Conservation (phyloP, 2,797 vertebrate genomes). For the Diceros bicornis region DNA sequence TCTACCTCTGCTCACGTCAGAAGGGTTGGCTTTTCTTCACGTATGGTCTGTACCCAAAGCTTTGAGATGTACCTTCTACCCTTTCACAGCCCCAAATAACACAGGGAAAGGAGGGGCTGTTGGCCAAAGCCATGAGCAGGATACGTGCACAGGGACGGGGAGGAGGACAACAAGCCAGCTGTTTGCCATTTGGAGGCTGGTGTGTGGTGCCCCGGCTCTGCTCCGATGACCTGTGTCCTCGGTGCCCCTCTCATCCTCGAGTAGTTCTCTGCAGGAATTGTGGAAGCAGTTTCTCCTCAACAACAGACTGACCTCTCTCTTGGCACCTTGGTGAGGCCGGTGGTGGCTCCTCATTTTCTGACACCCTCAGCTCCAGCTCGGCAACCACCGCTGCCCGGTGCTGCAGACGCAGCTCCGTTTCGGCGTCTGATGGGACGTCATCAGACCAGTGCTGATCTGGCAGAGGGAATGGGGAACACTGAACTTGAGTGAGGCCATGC, state of each 20-base stretch:
- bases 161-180: not conserved
- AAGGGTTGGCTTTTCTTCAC: not conserved
- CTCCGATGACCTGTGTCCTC: not conserved
- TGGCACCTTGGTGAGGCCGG: not conserved
- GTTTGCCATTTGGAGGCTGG: not conserved
- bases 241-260: accelerated
- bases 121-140: not conserved
- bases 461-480: not conserved
- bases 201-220: accelerated
- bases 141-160: too few species aligned
- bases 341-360: constrained; percentile 81
- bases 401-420: constrained; percentile 92
- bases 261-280: accelerated
- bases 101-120: not conserved
- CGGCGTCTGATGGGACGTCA: constrained; percentile 95
- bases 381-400: constrained; percentile 65
- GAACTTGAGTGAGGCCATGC: not conserved
- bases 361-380: constrained; percentile 87
- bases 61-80: not conserved
- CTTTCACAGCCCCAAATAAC: not conserved
- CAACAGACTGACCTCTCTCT: constrained; percentile 86
- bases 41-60: not conserved
- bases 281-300: not conserved
- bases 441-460: constrained; percentile 88
- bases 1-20: not conserved